Evolutionary conservation across 2,888 invertebrate species (phyloP).

Genomic region (Tachina fera): DNA sequence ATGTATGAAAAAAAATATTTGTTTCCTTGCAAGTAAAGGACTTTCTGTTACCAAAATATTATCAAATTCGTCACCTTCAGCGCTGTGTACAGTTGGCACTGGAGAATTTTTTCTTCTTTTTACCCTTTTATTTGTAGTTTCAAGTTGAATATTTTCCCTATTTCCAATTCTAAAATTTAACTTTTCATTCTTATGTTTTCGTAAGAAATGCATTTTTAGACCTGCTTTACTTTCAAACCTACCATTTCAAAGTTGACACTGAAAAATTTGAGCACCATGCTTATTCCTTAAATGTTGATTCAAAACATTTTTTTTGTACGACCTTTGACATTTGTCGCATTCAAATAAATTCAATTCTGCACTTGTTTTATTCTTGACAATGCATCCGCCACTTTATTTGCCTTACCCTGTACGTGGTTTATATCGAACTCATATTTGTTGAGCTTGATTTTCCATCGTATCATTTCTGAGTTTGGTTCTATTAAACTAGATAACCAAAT

Average conservation of each 20-base stretch:
- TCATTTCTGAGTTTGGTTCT: too few relatives aligned
- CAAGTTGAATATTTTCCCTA: not conserved
- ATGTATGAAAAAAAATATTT: slow-evolving; percentile 5
- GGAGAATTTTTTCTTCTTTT: too few relatives aligned
- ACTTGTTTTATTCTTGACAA: not conserved
- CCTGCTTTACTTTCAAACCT: not conserved
- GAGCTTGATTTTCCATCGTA: too few relatives aligned
- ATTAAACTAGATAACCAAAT: too few relatives aligned
- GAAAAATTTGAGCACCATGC: not conserved
- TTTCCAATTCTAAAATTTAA: not conserved
- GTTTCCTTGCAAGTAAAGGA: not conserved
- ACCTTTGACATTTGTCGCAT: not conserved
- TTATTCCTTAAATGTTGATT: not conserved
- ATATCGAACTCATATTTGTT: slow-evolving; percentile 1
- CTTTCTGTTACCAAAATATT: not conserved
- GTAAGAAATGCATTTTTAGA: not conserved
- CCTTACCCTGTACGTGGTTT: not conserved
- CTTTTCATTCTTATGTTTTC: not conserved
- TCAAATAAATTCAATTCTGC: slow-evolving; percentile 20
- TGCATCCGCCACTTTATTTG: not conserved
- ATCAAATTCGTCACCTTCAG: slow-evolving; percentile 1
- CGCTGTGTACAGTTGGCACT: not conserved
- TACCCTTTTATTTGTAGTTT: not conserved
- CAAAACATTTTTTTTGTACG: slow-evolving; percentile 3
- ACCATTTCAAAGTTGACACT: not conserved